Base-by-base conservation (phyloP, 2,797 vertebrate genomes). In the Pempheris klunzingeri region DNA sequence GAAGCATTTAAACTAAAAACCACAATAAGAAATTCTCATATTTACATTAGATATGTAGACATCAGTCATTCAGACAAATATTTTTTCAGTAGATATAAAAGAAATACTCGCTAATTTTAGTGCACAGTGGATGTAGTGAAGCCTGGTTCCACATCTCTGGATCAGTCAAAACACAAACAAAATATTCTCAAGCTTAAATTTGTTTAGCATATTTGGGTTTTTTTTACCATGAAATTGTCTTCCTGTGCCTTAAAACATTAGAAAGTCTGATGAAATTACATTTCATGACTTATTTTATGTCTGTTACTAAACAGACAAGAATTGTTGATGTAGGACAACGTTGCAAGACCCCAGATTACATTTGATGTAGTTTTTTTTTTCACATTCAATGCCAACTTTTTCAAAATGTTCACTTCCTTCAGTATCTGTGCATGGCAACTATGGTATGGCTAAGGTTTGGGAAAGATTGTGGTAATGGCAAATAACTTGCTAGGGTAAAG, bases 1-100 rank as follows among this genome's bases (percentile, higher is more conserved):
- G 64, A 84, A 68, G 76, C 38, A 4, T 82, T 84, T 74, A 46
- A 71, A 82, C 46, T 60, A 5, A 83, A 65, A 81, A 77, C 54
- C 14, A 75, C 54, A 79, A 73, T 52, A 57, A 67, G 9, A 61
- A 63, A 64, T 49, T 53, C 55, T 64, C 54, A 47, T 30, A 71
- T 68, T 34, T 62, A 71, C 15, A 52, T 28, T 55, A 32, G 30
- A 32, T 6, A 32, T 32, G 30, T 32, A 32, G 30, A 32, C 30
- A 32, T 59, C 34, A 64, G 61, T 57, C 12, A 32, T 6, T 49
- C 54, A 14, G 43, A 74, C 22, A 71, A 78, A 78, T n/a, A n/a
- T 34, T 4, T 24, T 38, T 32, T 41, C 15, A n/a, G 58, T 30
- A 32, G 15, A 52, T 38, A 53, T 52, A 15, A 43, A 24, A 71